Evolutionary conservation across 2,797 vertebrate genomes (phyloP), one percentile per base, ranked within the genome.

Genomic region (Muscicapa comitata): DNA sequence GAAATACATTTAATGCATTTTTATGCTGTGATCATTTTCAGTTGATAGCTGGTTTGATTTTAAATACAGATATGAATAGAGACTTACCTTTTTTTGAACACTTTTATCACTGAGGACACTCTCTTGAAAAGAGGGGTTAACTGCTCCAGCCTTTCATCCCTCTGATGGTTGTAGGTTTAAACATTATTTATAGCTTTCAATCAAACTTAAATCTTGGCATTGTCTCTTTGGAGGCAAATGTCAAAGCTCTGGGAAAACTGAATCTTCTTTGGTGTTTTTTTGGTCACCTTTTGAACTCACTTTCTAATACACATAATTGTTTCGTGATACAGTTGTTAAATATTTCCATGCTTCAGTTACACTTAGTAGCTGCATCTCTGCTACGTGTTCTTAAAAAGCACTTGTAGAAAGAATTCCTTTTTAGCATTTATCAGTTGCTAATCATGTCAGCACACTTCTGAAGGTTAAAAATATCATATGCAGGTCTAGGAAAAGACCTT

Each of bases 1-100:
- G 38, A 85, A 73, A 79, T 53, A 65, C 7, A 50, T 87, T 47
- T 67, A 89, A 21, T 87, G 8, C 19, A 10, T 84, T 86, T 93
- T 74, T 91, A 31, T 86, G 33, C 77, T 59, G 7, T 68, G 29
- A n/a, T 1, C 38, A 26, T 84, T 92, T 88, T 43, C 37, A 82
- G 0, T 50, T 78, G 68, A 62, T 76, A 84, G 43, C 13, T 61
- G 4, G 18, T 86, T 70, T 59, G 70, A 87, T 77, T 88, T 88
- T 90, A 74, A 81, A 48, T 37, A 21, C 14, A 48, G 57, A 20
- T 73, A 8, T 2, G 2, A 50, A 48, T 40, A 55, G 37, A 84
- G 42, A 68, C 15, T 29, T 70, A 59, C 65, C 9, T 53, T 55
- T 58, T 73, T 63, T 82, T 26, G 7, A 43, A 9, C 2, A 0